Base-by-base conservation (phyloP, 2,888 invertebrate species). In the Sturmia bella region DNA sequence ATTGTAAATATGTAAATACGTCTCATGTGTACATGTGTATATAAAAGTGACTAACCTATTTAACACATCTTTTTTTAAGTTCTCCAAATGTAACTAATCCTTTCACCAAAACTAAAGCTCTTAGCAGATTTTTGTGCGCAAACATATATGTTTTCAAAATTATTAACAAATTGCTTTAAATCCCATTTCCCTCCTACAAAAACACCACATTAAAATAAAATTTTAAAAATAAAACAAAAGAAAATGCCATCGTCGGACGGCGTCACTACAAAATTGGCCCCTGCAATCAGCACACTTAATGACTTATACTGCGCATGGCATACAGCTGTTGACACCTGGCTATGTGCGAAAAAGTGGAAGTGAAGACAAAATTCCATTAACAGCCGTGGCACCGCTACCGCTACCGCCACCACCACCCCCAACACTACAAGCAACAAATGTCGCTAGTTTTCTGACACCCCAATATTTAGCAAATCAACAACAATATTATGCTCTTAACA, bases 231-330 rank as follows among this genome's bases (percentile, higher is more conserved):
- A 48, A 54, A 61, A 41, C 19, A 9, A 24, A 69, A 19, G 21
- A 73, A 57, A 63, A 72, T 57, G 50, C 12, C 27, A 87, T 84
- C 89, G 90, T 90, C 87, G 87, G 84, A 87, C 87, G 64, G 80
- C 88, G 74, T 88, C 86, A 80, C 63, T 89, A 41, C 87, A 88
- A 78, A 78, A 85, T 57, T 91, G 91, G 91, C 89, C 90, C 48
- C 82, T 85, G 54, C 82, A 73, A 57, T 17, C 76, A 5, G 21
- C 64, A 32, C 77, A 72, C 0, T 13, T 82, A 69, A 73, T 56
- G 19, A 66, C 76, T 21, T 83, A 64, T 37, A 69, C n/a, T 12
- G 52, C 66, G 11, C 41, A 63, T 17, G 76, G 73, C 13, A 63
- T 83, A 56, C 77, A 77, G 39, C 68, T 80, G 6, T 45, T 76